Conservation (phyloP, 2,888 invertebrate species). For the Tuta absoluta region DNA sequence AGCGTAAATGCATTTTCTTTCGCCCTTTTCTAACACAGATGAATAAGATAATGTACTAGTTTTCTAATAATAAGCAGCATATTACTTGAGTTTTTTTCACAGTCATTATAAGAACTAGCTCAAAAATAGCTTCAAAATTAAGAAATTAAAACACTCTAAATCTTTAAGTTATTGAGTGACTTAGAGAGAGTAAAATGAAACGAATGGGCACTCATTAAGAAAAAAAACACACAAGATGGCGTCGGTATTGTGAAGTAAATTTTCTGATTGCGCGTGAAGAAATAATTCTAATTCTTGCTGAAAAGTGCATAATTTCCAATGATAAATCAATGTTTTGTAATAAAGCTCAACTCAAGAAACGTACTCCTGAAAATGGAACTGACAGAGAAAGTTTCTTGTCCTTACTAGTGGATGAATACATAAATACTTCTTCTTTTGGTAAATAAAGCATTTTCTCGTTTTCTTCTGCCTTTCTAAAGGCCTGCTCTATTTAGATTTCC, state of each 20-base stretch:
- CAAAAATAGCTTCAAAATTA: too few relatives aligned
- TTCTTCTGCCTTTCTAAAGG: neutral
- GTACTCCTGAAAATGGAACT: constrained; percentile 87
- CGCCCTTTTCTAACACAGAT: too few relatives aligned
- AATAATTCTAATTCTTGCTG: constrained; percentile 13
- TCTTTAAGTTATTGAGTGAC: too few relatives aligned
- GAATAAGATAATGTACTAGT: too few relatives aligned
- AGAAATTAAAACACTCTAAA: too few relatives aligned
- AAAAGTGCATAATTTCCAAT: constrained; percentile 5
- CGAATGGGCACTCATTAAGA: too few relatives aligned
- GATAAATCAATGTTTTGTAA: constrained; percentile 85
- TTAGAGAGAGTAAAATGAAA: neutral
- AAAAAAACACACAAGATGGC: constrained; percentile 32
- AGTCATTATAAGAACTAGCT: too few relatives aligned
- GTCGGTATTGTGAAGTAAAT: constrained; percentile 14
- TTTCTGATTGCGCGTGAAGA: neutral
- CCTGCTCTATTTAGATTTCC: constrained; percentile 9
- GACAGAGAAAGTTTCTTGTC: constrained; percentile 89
- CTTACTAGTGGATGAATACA: constrained; percentile 90
- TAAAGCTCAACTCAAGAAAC: constrained; percentile 83
- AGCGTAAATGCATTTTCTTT: too few relatives aligned
- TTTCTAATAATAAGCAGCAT: too few relatives aligned
- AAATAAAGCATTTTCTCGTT: constrained; percentile 43
- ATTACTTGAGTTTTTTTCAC: too few relatives aligned
- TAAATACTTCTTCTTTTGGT: constrained; percentile 86